Percentiles rank a stretch among this genome's conserved stretches.
Conservation (phyloP, 2,888 invertebrate species). For the Drosophila crucigera region DNA sequence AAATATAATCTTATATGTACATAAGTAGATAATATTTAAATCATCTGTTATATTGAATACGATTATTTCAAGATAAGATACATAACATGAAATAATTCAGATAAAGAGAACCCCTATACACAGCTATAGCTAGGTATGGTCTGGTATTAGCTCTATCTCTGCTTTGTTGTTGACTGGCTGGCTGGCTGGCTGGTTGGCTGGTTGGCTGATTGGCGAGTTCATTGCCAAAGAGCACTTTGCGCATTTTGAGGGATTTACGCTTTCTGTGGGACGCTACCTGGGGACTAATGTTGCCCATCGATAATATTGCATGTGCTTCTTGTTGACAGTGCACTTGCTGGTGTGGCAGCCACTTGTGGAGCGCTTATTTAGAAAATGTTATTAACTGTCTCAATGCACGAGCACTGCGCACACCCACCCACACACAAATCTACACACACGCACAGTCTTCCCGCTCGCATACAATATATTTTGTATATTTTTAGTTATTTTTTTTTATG, state of each 20-base stretch:
- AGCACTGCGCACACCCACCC: not conserved
- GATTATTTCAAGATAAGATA: conserved; percentile 4
- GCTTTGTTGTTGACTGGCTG: conserved; percentile 32
- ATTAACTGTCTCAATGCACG: conserved; percentile 4
- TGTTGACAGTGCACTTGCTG: conserved; percentile 7
- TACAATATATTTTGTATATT: conserved; percentile 18
- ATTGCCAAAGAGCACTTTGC: conserved; percentile 22
- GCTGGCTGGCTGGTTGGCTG: not conserved
- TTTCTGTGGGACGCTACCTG: not conserved
- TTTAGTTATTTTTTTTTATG: conserved; percentile 20
- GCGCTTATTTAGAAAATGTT: conserved; percentile 4
- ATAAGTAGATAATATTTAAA: not conserved
- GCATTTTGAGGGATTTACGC: not conserved
- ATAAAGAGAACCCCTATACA: not conserved
- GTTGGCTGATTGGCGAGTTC: conserved; percentile 31
- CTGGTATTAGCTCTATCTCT: conserved; percentile 6
- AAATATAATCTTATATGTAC: not conserved
- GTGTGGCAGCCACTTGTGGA: conserved; percentile 15
- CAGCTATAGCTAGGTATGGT: not conserved
- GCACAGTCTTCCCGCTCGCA: not conserved
- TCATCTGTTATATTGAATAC: not conserved
- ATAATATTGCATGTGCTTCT: not conserved
- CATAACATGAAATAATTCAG: not conserved
- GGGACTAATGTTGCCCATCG: conserved; percentile 2
- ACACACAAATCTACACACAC: not conserved